Evolutionary conservation across 2,113 vertebrate species (phyloP), one percentile per base, ranked within the genome.

Genomic region (Thunnus thynnus): DNA sequence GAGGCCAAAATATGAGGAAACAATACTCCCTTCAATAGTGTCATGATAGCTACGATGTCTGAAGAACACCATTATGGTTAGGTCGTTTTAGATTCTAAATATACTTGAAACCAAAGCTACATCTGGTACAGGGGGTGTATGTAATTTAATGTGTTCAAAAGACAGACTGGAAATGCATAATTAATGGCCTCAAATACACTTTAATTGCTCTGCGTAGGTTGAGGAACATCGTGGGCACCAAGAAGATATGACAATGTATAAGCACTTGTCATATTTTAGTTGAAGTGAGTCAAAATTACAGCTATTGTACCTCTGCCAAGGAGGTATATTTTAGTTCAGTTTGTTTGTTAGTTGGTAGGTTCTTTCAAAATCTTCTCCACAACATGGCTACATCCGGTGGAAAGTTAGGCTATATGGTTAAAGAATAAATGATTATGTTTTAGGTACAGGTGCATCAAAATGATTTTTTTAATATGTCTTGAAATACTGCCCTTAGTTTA

Each of bases 21-120:
- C 17, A 13, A 72, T 13, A 6, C 12, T n/a, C 41, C n/a, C 60
- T 18, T 41, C 10, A 25, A 9, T 17, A 56, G 54, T 56, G 20
- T 13, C 54, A 56, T 36, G 64, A 73, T 22, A 13, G 47, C 14
- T 41, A 32, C n/a, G 13, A 65, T 50, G 55, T 12, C 18, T 51
- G 66, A 82, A 14, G 60, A 63, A 62, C 65, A 50, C 51, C 41
- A 44, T 2, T 70, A 66, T 52, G 66, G 84, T 68, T 30, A 44
- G 8, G 72, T 57, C 1, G 5, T 18, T 70, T 72, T 47, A 22
- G 11, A 58, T 30, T 56, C 68, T 76, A 90, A 80, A 86, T 77
- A 87, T 73, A 80, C 41, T 6, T 51, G 5, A 80, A 87, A 72
- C 72, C 72, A 60, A 63, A 77, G 36, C 52, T 75, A 52, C 27